Evolutionary conservation across 2,797 vertebrate genomes (phyloP).

Genomic region (Pseudochirops cupreus): DNA sequence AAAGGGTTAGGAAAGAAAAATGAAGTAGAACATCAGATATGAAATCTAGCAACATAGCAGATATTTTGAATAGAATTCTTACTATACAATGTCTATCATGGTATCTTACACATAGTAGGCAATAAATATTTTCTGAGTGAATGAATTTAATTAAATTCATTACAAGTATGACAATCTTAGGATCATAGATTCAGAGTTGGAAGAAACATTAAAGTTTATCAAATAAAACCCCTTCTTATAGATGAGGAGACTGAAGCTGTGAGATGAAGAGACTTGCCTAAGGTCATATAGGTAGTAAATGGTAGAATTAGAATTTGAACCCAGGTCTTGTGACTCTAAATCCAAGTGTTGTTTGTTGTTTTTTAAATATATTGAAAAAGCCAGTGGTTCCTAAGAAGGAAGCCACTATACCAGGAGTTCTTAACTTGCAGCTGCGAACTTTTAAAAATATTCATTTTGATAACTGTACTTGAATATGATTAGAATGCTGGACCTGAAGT

Average conservation of each 20-base stretch:
- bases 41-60: conserved; percentile 27
- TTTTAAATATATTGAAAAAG: not conserved
- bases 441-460: not conserved
- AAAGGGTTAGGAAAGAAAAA: not conserved
- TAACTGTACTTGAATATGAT: not conserved
- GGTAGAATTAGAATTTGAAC: not conserved
- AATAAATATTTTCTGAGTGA: conserved; percentile 3
- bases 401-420: not conserved
- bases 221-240: not conserved
- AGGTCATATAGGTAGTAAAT: not conserved
- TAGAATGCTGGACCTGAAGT: not conserved
- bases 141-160: conserved; percentile 40
- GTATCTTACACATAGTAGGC: not conserved
- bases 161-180: conserved; percentile 50
- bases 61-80: conserved; percentile 20
- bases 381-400: not conserved
- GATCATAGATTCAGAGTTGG: not conserved
- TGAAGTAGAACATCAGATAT: conserved; percentile 29
- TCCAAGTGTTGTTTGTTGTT: not conserved
- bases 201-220: not conserved
- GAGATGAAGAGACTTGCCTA: not conserved
- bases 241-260: not conserved
- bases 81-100: not conserved
- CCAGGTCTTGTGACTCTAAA: not conserved
- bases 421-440: not conserved